Evolutionary conservation across 1,140 invertebrate genomes (phyloP), one percentile per base, ranked within the genome.

Genomic region (Phymorhynchus buccinoides): DNA sequence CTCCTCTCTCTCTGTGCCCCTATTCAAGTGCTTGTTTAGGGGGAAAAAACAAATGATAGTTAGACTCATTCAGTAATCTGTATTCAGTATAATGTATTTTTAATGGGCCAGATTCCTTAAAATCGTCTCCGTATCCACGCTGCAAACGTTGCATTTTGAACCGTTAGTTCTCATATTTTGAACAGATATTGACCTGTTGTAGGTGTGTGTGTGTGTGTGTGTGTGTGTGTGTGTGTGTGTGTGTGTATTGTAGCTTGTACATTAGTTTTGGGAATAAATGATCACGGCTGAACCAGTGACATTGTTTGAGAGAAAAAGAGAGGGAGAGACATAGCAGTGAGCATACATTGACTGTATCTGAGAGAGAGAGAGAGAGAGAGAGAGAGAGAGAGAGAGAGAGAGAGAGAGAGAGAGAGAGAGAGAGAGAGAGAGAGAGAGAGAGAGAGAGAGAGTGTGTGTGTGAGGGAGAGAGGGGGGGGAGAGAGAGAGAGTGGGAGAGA

Each of bases 381-480:
- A 79, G 83, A 79, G 83, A 84, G 83, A 84, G 83, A 84, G 75
- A 84, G 83, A 84, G 39, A 56, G 41, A 78, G 83, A 84, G 42
- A 75, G 37, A 44, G 68, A 81, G 42, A 73, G 30, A 75, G 37
- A 39, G 18, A 39, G n/a, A 14, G 16, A 56, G 9, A 30, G 66
- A 22, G 66, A 9, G 12, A 71, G 66, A 0, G 66, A 71, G 9
- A 35, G 66, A 71, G n/a, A 9, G 27, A 14, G 0, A 52, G 48
- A 52, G n/a, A n/a, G n/a, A n/a, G n/a, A n/a, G n/a, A n/a, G n/a
- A n/a, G n/a, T 48, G 44, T 32, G 68, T 35, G 30, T 73, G 68
- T 35, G 68, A 84, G 83, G 78, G 39, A 56, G 41, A 78, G 83
- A 84, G 42, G 44, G 37, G 35, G 68, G 52, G 42, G 30, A 75